Base-by-base conservation (phyloP, 2,113 vertebrate species). In the Puffinus mauretanicus region DNA sequence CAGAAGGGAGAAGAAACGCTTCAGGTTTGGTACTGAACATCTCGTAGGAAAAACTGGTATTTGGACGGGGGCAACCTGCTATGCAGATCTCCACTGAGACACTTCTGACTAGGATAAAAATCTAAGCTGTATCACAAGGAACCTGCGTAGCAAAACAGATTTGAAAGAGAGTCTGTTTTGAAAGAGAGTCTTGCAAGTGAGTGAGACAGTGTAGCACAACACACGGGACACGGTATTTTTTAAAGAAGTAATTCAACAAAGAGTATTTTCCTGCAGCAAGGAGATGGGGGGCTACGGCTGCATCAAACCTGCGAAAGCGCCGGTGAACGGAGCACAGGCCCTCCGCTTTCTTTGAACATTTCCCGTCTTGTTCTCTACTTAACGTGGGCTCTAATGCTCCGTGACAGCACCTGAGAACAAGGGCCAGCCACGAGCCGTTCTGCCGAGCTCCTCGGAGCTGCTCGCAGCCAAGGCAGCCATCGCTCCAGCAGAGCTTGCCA, bases 301-400 rank as follows among this genome's bases (percentile, higher is more conserved):
- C 34, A 6, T 7, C 88, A 52, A 65, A 67, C 40, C 61, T 11
- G n/a, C 0, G 0, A 30, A 61, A 88, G 17, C 0, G 0, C 19
- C 0, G 0, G 52, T 38, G n/a, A 19, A 49, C 0, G 15, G 32
- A 80, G 64, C 38, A 13, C 38, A 25, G 44, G 16, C 36, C 57
- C 34, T 47, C 7, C 13, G 2, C 69, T 51, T 86, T 15, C 30
- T 71, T 61, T 70, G 20, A 71, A 8, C 20, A 3, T 93, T 64
- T 84, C 60, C 65, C 38, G 4, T 24, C 46, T 44, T 4, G 6
- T 78, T 92, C 66, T 84, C 58, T 27, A 25, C 67, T 86, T 82
- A 82, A 62, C 64, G 38, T 3, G 17, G 51, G 32, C 64, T 57
- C 25, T 36, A 61, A 83, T 44, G 77, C 51, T 77, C 27, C 7